phyloP scores from a whole-genome alignment of 2,113 vertebrate species.

The Alosa alosa region DNA sequence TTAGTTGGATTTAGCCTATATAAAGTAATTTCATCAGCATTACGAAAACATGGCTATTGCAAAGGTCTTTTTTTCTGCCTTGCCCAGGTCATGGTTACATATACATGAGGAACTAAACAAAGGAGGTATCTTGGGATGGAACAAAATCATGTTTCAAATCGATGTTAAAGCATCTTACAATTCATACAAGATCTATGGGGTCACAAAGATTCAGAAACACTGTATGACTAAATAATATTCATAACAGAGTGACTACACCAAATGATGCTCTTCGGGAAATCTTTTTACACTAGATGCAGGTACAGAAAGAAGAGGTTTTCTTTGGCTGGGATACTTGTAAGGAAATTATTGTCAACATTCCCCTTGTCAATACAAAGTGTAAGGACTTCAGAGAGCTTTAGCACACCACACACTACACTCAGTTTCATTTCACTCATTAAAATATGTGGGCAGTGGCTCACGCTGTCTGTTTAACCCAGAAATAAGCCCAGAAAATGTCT shows the following conservation, averaged over 20 bases:
- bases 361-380: background rate
- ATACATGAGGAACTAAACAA: background rate
- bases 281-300: background rate
- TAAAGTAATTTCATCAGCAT: slow-evolving; percentile 36
- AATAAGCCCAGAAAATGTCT: background rate
- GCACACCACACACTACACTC: background rate
- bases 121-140: background rate
- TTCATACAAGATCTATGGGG: background rate
- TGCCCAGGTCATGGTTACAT: background rate
- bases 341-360: background rate
- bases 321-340: background rate
- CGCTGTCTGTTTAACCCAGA: background rate
- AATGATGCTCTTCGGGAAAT: background rate
- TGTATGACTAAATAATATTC: background rate
- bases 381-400: background rate
- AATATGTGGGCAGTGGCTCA: background rate
- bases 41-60: slow-evolving; percentile 33
- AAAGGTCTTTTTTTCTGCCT: background rate
- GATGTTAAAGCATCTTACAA: too few relatives aligned
- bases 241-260: background rate
- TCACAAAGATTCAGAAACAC: background rate
- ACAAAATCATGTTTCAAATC: background rate
- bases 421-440: background rate
- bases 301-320: background rate
- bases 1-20: background rate